A percentile compares a stretch with the other conserved stretches of the same genome.
These are phyloP conservation scores for Sympetrum striolatum DNA, from an alignment of 2,888 invertebrate species.

Conservation along the genomic window DNA sequence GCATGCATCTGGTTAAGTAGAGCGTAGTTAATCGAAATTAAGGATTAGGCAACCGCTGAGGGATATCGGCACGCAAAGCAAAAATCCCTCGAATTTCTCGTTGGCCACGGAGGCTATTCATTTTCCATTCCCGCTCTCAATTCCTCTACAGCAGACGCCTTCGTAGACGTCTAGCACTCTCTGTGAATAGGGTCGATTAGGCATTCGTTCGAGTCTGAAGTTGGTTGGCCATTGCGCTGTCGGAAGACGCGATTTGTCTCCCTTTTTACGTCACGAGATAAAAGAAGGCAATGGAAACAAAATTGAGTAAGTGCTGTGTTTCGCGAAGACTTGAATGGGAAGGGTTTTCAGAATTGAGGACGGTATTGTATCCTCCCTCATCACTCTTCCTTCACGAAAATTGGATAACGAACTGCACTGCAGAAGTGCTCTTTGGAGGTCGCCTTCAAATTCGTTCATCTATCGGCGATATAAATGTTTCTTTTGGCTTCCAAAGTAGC, in stretches of 20 bases:
- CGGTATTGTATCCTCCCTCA: neutral
- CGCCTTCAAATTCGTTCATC: too few species aligned
- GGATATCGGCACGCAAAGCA: neutral
- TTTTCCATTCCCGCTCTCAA: neutral
- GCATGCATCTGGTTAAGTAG: neutral
- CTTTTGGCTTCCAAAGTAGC: too few species aligned
- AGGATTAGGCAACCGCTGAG: neutral
- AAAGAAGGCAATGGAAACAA: neutral
- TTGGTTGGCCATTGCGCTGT: neutral
- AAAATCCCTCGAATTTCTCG: neutral
- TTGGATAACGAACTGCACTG: too few species aligned
- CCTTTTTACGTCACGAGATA: neutral
- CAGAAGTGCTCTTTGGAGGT: too few species aligned
- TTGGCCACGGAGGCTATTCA: too few species aligned
- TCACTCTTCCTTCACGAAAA: neutral
- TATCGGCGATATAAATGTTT: too few species aligned
- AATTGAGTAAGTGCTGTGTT: neutral
- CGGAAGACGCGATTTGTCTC: neutral
- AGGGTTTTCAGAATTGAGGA: neutral
- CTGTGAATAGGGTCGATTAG: neutral
- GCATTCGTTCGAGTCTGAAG: slow-evolving; percentile 11
- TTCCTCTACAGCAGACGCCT: too few species aligned
- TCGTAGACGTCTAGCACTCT: neutral
- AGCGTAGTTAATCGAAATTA: neutral
- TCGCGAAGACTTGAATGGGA: too few species aligned